A percentile compares a stretch with the other conserved stretches of the same genome.
phyloP scores from a whole-genome alignment of 2,113 vertebrate genomes.

The Hydrolagus affinis region DNA sequence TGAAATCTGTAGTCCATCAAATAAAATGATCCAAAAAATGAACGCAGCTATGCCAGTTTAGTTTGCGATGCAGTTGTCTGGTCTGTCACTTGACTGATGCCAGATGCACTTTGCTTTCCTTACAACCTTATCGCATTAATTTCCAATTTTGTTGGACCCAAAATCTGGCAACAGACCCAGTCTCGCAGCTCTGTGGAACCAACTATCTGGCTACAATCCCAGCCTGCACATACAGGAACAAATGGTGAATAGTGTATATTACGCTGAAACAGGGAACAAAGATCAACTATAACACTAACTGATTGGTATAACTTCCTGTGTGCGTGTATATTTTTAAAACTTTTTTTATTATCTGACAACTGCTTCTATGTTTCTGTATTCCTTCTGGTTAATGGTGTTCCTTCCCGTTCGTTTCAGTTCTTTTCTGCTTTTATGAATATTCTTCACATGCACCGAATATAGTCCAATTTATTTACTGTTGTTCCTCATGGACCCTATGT shows the following conservation, averaged over 20 bases:
- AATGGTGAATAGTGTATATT: not conserved
- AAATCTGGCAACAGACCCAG: slow-evolving; percentile 1
- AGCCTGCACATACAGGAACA: not conserved
- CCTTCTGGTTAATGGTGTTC: not conserved
- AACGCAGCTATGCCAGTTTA: not conserved
- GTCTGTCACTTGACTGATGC: slow-evolving; percentile 30
- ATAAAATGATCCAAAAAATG: not conserved
- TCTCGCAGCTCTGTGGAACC: slow-evolving; percentile 7
- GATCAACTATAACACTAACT: not conserved
- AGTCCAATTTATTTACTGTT: too few species aligned
- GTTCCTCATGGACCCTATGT: too few species aligned
- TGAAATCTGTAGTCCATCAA: not conserved
- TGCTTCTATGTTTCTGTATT: not conserved
- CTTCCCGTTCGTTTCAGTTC: too few species aligned
- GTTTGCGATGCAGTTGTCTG: slow-evolving; percentile 1
- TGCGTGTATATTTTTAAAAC: not conserved
- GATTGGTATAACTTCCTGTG: not conserved
- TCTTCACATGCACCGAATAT: too few species aligned
- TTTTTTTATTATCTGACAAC: not conserved
- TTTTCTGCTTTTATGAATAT: too few species aligned
- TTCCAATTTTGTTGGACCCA: slow-evolving; percentile 15
- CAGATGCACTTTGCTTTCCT: slow-evolving; percentile 21
- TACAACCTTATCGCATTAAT: not conserved
- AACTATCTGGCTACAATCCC: slow-evolving; percentile 4
- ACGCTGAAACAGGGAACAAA: slow-evolving; percentile 5